A percentile compares a stretch with the other conserved stretches of the same genome.
Conservation (phyloP, 2,797 vertebrate species). For the Emys orbicularis region DNA sequence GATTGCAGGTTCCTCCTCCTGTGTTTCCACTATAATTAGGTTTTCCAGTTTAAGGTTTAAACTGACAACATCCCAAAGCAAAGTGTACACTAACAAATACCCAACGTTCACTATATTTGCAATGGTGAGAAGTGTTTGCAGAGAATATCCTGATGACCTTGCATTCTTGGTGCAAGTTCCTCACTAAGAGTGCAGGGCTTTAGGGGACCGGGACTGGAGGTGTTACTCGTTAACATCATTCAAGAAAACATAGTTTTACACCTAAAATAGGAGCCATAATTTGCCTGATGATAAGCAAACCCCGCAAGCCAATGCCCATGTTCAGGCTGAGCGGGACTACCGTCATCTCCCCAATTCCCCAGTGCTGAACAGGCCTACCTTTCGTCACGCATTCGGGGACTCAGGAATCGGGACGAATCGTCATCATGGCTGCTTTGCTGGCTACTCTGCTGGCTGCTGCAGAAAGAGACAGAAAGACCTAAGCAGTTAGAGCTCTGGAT, state of each 20-base stretch:
- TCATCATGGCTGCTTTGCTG: constrained; percentile 94
- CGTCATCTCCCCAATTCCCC: rapidly evolving
- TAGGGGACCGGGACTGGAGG: background rate
- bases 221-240: background rate
- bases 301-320: rapidly evolving
- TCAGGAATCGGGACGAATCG: constrained; percentile 89
- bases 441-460: constrained; percentile 90
- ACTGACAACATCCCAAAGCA: background rate
- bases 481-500: background rate
- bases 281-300: background rate
- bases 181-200: rapidly evolving
- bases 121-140: background rate
- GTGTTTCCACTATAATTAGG: background rate
- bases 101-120: background rate
- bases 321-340: rapidly evolving
- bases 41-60: background rate
- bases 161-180: background rate
- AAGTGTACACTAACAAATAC: background rate
- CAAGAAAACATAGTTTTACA: background rate
- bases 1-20: background rate
- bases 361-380: constrained; percentile 74
- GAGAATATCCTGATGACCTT: background rate
- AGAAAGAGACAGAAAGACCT: constrained; percentile 25
- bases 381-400: constrained; percentile 85
- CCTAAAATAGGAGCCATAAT: rapidly evolving